Evolutionary conservation across 2,888 invertebrate species (phyloP), one percentile per base, ranked within the genome.

Genomic region (Azorinus chamasolen): DNA sequence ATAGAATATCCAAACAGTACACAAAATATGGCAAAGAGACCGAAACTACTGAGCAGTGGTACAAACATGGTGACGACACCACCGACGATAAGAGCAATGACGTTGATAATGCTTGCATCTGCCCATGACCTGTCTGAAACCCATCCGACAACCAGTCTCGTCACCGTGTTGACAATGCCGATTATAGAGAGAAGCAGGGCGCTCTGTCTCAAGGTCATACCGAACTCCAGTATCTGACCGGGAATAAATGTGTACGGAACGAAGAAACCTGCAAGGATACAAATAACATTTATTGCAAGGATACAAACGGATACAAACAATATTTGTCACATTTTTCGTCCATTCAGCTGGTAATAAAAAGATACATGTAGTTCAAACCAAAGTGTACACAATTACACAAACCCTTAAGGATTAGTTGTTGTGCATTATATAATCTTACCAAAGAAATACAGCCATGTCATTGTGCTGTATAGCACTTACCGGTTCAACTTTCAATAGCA

Each of bases 121-220:
- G 98, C 95, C 58, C 80, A 73, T 96, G 95, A 84, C n/a, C 93
- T 81, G 84, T 94, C 94, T 1, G 98, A 97, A 39, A 98, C 95
- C 94, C 96, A 97, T 25, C 98, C 98, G 91, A 97, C 97, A 58
- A 95, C 94, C 55, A 98, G 96, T 94, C 98, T 96, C n/a, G 98
- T 98, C 78, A 98, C 93, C 0, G 98, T 98, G 93, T 98, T 99
- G 43, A 98, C 97, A 79, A 98, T 97, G 22, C 92, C 92, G 87
- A 77, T 80, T 2, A 80, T 43, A 2, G 80, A 73, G 0, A 80
- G 76, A 50, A 80, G 41, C 2, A 76, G 22, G 8, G 79, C 76
- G 20, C 61, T 72, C 62, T 80, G 53, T 18, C 43, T 51, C 39
- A 69, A 54, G 5, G 71, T 57, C 32, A 91, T 76, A 8, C 85